Conservation (phyloP, 2,113 vertebrate genomes). For the Ceyx cyanopectus region DNA sequence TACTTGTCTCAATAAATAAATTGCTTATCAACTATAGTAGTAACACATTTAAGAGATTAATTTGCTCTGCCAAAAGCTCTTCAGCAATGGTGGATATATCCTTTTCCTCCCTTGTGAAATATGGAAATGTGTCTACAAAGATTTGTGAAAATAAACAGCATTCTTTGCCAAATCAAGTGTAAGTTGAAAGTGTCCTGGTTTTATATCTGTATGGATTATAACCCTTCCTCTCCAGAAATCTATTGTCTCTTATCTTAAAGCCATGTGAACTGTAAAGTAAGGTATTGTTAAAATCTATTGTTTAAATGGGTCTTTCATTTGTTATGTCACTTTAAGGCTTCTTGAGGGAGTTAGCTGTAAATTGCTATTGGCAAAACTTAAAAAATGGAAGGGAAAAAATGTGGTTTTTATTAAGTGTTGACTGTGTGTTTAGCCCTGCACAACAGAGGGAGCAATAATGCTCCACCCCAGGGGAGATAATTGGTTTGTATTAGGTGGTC, state of each 20-base stretch:
- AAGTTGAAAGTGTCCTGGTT: constrained; percentile 8
- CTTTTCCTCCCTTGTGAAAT: constrained; percentile 52
- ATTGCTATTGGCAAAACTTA: constrained; percentile 30
- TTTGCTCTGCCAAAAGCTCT: constrained; percentile 40
- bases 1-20: constrained; percentile 4
- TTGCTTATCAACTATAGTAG: constrained; percentile 16
- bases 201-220: constrained; percentile 21
- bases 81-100: constrained; percentile 25
- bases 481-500: not conserved
- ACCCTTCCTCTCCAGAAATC: not conserved
- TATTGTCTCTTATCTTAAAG: not conserved
- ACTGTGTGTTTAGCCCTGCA: not conserved
- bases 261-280: not conserved
- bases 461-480: not conserved
- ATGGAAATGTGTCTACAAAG: constrained; percentile 19
- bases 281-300: not conserved
- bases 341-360: constrained; percentile 44
- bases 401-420: not conserved
- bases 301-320: constrained; percentile 17
- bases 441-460: not conserved
- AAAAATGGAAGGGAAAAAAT: constrained; percentile 25
- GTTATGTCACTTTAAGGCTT: constrained; percentile 37
- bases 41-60: constrained; percentile 61
- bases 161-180: constrained; percentile 31
- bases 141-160: constrained; percentile 58